Evolutionary conservation across 2,797 vertebrate species (phyloP).

Genomic region (Siniperca obscura): DNA sequence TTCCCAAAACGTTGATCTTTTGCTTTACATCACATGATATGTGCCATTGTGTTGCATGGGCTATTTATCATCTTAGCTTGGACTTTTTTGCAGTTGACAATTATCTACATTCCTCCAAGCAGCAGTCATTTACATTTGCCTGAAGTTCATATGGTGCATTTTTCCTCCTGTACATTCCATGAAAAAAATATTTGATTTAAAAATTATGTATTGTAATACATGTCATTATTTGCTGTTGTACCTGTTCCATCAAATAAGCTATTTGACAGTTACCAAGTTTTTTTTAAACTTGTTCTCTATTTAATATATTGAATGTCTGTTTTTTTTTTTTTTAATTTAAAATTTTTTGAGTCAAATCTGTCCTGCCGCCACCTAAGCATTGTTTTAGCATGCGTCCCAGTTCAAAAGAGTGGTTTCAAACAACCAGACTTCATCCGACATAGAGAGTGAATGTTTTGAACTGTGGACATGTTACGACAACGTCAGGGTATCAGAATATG

Average conservation of each 20-base stretch:
- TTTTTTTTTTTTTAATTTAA: not conserved
- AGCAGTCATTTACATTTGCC: conserved; percentile 48
- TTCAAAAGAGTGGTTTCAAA: conserved; percentile 12
- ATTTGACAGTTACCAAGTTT: conserved; percentile 1
- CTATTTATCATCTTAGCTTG: conserved; percentile 33
- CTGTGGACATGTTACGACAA: conserved; percentile 26
- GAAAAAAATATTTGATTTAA: conserved; percentile 15
- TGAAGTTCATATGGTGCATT: conserved; percentile 52
- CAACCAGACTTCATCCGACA: conserved; percentile 11
- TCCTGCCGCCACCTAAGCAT: not conserved
- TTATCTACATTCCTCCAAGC: conserved; percentile 46
- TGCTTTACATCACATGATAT: conserved; percentile 25
- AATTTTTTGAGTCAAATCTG: not conserved
- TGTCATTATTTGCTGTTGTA: conserved; percentile 27
- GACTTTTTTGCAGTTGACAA: conserved; percentile 36
- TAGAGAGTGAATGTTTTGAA: conserved; percentile 35
- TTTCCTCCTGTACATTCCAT: conserved; percentile 65
- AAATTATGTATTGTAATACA: not conserved
- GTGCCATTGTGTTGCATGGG: conserved; percentile 47
- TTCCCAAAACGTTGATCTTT: not conserved
- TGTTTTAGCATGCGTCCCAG: conserved; percentile 21
- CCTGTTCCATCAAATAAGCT: conserved; percentile 25
- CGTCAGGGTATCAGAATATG: conserved; percentile 13
- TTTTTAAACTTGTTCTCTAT: not conserved
- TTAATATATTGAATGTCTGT: conserved; percentile 27